phyloP scores from a whole-genome alignment of 2,888 invertebrate species.

The Nomada fucata region DNA sequence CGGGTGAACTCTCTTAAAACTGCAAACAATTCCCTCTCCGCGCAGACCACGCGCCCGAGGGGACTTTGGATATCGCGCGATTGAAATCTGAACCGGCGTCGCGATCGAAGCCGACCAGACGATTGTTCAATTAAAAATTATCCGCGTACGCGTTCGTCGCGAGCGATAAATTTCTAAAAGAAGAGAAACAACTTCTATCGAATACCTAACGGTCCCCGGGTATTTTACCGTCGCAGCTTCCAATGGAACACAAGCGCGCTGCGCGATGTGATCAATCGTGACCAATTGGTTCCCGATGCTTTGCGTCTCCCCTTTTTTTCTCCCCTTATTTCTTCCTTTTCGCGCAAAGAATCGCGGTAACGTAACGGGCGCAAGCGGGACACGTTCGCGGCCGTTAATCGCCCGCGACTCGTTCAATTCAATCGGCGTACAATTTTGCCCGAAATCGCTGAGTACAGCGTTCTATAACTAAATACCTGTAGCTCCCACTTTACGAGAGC shows the following conservation, averaged over 20 bases:
- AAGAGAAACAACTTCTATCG: conserved; percentile 18
- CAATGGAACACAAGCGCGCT: conserved; percentile 8
- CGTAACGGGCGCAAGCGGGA: background rate
- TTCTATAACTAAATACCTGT: conserved; percentile 65
- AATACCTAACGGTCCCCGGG: conserved; percentile 34
- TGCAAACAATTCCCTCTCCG: too few species aligned
- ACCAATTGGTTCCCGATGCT: conserved; percentile 18
- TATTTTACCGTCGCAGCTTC: conserved; percentile 3
- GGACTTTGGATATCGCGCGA: background rate
- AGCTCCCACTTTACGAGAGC: conserved; percentile 62
- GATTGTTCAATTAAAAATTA: conserved; percentile 33
- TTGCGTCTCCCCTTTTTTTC: background rate
- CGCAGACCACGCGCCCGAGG: too few species aligned
- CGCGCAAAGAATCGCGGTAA: background rate
- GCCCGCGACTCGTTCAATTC: background rate
- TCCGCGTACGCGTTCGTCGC: background rate
- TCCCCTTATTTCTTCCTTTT: background rate
- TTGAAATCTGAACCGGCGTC: too few species aligned
- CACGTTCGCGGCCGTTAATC: conserved; percentile 8
- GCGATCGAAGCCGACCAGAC: background rate
- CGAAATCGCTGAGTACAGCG: conserved; percentile 50
- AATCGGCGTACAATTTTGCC: conserved; percentile 32
- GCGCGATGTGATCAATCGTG: background rate
- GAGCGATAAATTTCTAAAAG: conserved; percentile 34
- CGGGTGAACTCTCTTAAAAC: too few species aligned